These are phyloP conservation scores for Acanthopleura granulata DNA, from an alignment of 2,888 invertebrate genomes.

Conservation along the genomic window DNA sequence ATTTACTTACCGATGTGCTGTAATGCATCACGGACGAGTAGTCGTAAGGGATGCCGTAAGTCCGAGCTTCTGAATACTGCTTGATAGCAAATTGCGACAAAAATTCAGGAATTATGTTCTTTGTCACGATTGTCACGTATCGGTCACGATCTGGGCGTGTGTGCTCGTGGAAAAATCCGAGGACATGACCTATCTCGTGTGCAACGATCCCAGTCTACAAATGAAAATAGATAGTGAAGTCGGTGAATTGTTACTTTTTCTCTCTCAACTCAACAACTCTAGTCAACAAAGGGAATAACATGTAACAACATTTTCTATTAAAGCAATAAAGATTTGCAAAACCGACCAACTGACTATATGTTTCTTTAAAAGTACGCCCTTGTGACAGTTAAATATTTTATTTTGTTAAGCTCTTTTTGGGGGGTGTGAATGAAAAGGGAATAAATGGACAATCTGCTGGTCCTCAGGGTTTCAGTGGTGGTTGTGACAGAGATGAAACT, in stretches of 20 bases:
- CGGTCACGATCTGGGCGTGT: slow-evolving; percentile 43
- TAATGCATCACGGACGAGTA: slow-evolving; percentile 48
- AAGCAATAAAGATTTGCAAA: too few species aligned
- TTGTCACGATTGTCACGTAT: slow-evolving; percentile 35
- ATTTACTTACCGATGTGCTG: slow-evolving; percentile 39
- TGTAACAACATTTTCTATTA: too few species aligned
- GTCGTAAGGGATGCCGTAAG: slow-evolving; percentile 26
- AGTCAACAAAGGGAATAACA: slow-evolving; percentile 28
- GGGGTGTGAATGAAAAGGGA: too few species aligned
- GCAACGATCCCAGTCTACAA: slow-evolving; percentile 43
- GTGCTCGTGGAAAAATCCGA: slow-evolving; percentile 52
- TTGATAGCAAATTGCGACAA: slow-evolving; percentile 43
- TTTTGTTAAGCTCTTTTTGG: too few species aligned
- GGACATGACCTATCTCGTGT: slow-evolving; percentile 45
- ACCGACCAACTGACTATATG: too few species aligned
- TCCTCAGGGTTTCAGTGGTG: too few species aligned
- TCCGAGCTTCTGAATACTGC: slow-evolving; percentile 37
- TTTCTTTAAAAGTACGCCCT: too few species aligned
- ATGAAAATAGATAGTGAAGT: too few species aligned
- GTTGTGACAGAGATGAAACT: too few species aligned
- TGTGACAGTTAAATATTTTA: too few species aligned
- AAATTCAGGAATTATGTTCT: slow-evolving; percentile 40
- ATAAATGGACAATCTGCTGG: too few species aligned
- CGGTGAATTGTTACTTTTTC: too few species aligned
- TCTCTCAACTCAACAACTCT: slow-evolving; percentile 44